Conservation (phyloP, 2,113 vertebrate genomes). For the Burhinus oedicnemus region DNA sequence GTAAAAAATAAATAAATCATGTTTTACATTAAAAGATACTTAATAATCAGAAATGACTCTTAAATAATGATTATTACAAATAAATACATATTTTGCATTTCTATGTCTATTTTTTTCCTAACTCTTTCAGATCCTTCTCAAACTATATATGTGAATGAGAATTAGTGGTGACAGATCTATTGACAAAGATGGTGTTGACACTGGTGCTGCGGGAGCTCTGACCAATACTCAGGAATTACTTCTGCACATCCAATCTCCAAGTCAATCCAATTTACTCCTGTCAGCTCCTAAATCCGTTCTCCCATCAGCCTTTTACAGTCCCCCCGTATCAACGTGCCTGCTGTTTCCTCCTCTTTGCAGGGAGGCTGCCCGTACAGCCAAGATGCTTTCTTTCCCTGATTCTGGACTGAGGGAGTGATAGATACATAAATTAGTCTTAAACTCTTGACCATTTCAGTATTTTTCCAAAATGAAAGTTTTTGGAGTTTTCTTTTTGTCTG, state of each 20-base stretch:
- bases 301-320: neutral
- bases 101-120: neutral
- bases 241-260: neutral
- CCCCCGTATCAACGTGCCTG: rapidly evolving
- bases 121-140: neutral
- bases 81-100: neutral
- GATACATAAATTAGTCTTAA: neutral
- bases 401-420: rapidly evolving
- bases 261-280: neutral
- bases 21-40: neutral
- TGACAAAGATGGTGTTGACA: neutral
- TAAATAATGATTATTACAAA: neutral
- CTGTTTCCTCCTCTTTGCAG: neutral
- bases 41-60: neutral
- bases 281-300: neutral
- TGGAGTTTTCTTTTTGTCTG: neutral
- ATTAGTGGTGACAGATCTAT: neutral
- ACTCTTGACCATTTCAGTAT: neutral
- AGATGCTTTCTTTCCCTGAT: neutral
- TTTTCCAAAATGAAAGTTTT: neutral
- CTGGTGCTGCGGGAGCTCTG: neutral
- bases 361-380: neutral
- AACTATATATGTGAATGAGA: neutral
- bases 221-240: neutral
- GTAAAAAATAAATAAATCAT: neutral